These are phyloP conservation scores for Bufo bufo DNA, from an alignment of 2,113 vertebrate genomes.

Conservation along the genomic window DNA sequence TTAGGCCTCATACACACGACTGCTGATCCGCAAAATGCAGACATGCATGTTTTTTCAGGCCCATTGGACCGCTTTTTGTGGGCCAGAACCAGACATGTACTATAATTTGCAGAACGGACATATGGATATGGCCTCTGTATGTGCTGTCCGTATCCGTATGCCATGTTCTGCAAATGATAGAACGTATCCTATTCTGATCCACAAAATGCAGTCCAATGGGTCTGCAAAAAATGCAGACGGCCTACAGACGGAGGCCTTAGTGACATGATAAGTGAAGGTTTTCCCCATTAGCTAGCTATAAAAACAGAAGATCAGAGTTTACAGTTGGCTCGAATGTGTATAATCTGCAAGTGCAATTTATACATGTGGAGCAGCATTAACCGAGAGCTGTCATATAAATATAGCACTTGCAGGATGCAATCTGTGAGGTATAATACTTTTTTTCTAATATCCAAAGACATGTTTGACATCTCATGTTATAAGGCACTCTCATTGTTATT, in stretches of 20 bases:
- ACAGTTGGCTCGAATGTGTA: slow-evolving; percentile 47
- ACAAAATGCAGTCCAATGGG: too few relatives aligned
- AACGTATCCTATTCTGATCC: too few relatives aligned
- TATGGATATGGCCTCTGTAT: too few relatives aligned
- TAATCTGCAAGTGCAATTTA: slow-evolving; percentile 55
- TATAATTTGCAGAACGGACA: too few relatives aligned
- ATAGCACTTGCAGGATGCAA: slow-evolving; percentile 29
- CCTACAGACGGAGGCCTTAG: background rate
- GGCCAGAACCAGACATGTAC: too few relatives aligned
- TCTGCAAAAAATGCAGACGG: too few relatives aligned
- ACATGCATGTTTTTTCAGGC: too few relatives aligned
- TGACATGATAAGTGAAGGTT: slow-evolving; percentile 48
- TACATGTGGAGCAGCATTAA: slow-evolving; percentile 50
- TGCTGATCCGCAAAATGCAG: too few relatives aligned
- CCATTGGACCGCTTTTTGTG: too few relatives aligned
- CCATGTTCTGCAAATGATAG: too few relatives aligned
- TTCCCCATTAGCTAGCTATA: slow-evolving; percentile 15
- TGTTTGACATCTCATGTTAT: slow-evolving; percentile 57
- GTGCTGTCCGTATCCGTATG: too few relatives aligned
- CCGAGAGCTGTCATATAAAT: slow-evolving; percentile 45
- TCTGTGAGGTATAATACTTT: slow-evolving; percentile 52
- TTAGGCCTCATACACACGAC: background rate
- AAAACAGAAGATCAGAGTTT: slow-evolving; percentile 50
- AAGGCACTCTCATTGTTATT: slow-evolving; percentile 56
- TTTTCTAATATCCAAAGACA: slow-evolving; percentile 36